These are phyloP conservation scores for Macroramphosus scolopax DNA, from an alignment of 2,797 vertebrate species.

Conservation along the genomic window DNA sequence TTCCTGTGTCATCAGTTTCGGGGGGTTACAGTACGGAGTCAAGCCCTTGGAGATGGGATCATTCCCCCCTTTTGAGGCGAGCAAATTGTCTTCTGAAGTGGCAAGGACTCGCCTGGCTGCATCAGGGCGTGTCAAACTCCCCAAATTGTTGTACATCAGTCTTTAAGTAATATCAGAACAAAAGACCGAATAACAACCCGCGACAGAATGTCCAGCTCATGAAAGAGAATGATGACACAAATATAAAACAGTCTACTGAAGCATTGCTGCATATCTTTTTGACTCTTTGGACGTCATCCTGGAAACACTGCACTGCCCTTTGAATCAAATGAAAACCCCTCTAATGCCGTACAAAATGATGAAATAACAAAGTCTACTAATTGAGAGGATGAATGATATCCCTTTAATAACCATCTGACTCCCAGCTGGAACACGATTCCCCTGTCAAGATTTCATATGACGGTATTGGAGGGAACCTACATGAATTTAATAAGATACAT, in stretches of 20 bases:
- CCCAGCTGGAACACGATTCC: slow-evolving; percentile 54
- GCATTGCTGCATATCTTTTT: not conserved
- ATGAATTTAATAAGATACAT: slow-evolving; percentile 64
- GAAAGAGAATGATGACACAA: slow-evolving; percentile 10
- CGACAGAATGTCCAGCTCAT: too few relatives aligned
- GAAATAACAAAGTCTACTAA: slow-evolving; percentile 50
- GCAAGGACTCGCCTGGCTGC: slow-evolving; percentile 12
- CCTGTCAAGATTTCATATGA: slow-evolving; percentile 53
- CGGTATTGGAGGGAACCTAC: slow-evolving; percentile 59
- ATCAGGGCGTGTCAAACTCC: slow-evolving; percentile 24
- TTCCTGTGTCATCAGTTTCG: slow-evolving; percentile 69
- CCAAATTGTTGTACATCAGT: slow-evolving; percentile 17
- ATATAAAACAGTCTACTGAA: slow-evolving; percentile 3
- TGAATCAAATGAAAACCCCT: slow-evolving; percentile 9
- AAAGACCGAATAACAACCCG: too few relatives aligned
- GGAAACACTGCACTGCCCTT: not conserved
- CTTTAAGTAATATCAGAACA: too few relatives aligned
- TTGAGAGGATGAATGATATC: slow-evolving; percentile 54
- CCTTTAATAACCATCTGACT: slow-evolving; percentile 50
- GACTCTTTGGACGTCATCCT: not conserved
- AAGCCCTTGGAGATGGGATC: slow-evolving; percentile 70
- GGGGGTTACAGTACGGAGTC: slow-evolving; percentile 57
- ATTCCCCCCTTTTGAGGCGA: slow-evolving; percentile 53
- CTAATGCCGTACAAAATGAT: slow-evolving; percentile 19
- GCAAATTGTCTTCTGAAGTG: slow-evolving; percentile 54